Evolutionary conservation across 2,113 vertebrate species (phyloP), one percentile per base, ranked within the genome.

Genomic region (Cheilinus undulatus): DNA sequence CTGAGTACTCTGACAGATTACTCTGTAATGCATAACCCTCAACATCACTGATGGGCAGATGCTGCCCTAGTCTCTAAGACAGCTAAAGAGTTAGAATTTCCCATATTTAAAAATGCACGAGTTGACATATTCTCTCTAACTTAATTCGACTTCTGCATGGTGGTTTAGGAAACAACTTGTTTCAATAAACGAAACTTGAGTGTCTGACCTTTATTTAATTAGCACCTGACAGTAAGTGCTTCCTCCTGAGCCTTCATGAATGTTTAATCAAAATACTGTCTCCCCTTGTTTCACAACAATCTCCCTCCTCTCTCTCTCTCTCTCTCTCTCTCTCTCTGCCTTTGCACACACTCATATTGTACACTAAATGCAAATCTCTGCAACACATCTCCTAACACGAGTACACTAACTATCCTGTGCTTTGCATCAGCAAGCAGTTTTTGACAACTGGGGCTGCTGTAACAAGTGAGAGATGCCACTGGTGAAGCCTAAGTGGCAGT

Each of bases 121-220:
- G 11, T 34, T 34, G 8, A 34, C 14, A 1, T 2, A 6, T 19
- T 0, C 14, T 42, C 19, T 17, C 17, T 5, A 1, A 19, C 4
- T 42, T 42, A 14, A 17, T 42, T 17, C 7, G 5, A 45, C 40
- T 58, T 20, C 19, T 76, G 59, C 49, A 49, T 52, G 51, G 24
- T 14, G 42, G 56, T 85, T 78, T 67, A 69, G 61, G 42, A 66
- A 80, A 86, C 70, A 77, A 84, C 73, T 79, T 86, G 69, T 82
- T 89, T 87, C 88, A 80, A 73, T 79, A 83, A 83, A 87, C 74
- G 82, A 70, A 88, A 84, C 57, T 64, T 71, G 50, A 86, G 79
- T 64, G 26, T 49, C 54, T 89, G 90, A 91, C 90, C 88, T 90
- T 88, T 86, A 79, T 85, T 87, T 90, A 90, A 89, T 91, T 85